Evolutionary conservation across 2,888 invertebrate genomes (phyloP), one percentile per base, ranked within the genome.

Genomic region (Nezara viridula): DNA sequence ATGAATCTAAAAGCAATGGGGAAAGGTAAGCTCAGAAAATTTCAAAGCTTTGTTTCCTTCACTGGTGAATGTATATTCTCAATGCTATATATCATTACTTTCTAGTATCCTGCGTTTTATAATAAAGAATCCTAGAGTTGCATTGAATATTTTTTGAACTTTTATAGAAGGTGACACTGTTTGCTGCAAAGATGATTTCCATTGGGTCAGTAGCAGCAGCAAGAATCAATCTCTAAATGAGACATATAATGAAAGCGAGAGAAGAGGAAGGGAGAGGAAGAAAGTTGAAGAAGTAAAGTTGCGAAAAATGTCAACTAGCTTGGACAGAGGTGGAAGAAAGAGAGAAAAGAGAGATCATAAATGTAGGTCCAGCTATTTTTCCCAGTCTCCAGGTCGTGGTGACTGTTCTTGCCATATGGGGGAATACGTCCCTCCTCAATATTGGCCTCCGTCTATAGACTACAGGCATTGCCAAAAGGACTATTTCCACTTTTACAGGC

Each of bases 171-270:
- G 90, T 92, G 94, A 94, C 92, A 95, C 95, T 85, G 95, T 95
- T 21, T 93, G 95, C 90, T 95, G 95, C 92, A 95, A 95, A 92
- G 94, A 95, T 92, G 95, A 95, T 92, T 95, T 96, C 92, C 95
- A 94, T 93, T 96, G 96, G 96, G 94, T 95, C 92, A 94, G 92
- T 92, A 73, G 50, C 44, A 50, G 27, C 40, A 88, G 77, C 49
- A 47, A 27, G n/a, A 81, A 44, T 16, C 81, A 81, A 40, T 81
- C 81, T n/a, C 44, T 81, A 0, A 81, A 81, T 81, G 81, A 81
- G 44, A 12, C 81, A 10, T 81, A 81, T 47, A 77, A 87, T n/a
- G 86, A 88, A 85, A 73, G 32, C 44, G 85, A 86, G 37, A 87
- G 73, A 81, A 85, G 89, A 81, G 88, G 90, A 47, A 24, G 88